A percentile compares a stretch with the other conserved stretches of the same genome.
Evolutionary conservation across 2,888 invertebrate genomes (phyloP).

Genomic region (Drosophila anomalipes): DNA sequence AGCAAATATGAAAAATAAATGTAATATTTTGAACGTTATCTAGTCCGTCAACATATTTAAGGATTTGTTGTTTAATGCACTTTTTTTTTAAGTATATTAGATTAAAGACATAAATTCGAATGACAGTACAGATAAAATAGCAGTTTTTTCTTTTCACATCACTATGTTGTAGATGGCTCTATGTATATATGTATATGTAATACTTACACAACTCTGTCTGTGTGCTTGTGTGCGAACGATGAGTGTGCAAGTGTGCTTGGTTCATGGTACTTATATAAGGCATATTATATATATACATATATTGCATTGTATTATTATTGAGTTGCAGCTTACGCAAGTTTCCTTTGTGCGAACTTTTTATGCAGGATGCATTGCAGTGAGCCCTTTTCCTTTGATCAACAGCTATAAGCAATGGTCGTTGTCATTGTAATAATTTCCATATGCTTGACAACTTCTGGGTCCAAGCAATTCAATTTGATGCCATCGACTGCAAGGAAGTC

Average conservation of each 20-base stretch:
- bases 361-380: slow-evolving; percentile 28
- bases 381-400: slow-evolving; percentile 40
- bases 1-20: background rate
- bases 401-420: slow-evolving; percentile 24
- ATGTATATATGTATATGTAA: background rate
- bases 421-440: slow-evolving; percentile 54
- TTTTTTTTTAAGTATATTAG: background rate
- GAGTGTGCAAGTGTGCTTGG: slow-evolving; percentile 14
- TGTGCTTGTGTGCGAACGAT: slow-evolving; percentile 2
- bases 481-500: slow-evolving; percentile 30
- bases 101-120: background rate
- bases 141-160: slow-evolving; percentile 4
- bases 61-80: background rate
- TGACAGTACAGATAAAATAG: background rate
- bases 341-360: slow-evolving; percentile 30
- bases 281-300: slow-evolving; percentile 4
- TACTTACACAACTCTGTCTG: slow-evolving; percentile 2
- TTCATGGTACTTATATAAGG: background rate
- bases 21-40: background rate
- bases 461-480: slow-evolving; percentile 64
- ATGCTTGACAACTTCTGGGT: slow-evolving; percentile 46
- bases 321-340: slow-evolving; percentile 26
- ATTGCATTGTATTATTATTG: slow-evolving; percentile 31
- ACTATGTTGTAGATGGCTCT: slow-evolving; percentile 1
- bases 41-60: background rate